Evolutionary conservation across 2,888 invertebrate species (phyloP).

Genomic region (Sesia bembeciformis): DNA sequence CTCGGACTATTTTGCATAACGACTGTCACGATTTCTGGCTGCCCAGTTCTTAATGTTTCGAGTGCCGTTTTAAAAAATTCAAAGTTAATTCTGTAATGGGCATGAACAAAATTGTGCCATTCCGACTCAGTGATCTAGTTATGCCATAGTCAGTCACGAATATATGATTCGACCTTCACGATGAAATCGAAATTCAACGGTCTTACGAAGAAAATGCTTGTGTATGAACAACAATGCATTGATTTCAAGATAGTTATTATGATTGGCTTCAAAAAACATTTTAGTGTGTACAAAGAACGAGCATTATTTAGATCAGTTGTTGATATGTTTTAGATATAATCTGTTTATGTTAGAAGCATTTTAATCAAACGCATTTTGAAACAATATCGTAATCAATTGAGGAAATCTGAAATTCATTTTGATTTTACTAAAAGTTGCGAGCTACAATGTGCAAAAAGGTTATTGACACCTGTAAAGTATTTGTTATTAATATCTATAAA

Average conservation of each 20-base stretch:
- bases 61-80: conserved; percentile 44
- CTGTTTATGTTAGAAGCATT: too few relatives aligned
- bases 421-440: too few relatives aligned
- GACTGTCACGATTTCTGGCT: conserved; percentile 46
- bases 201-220: conserved; percentile 11
- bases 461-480: conserved; percentile 15
- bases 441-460: neutral
- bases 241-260: too few relatives aligned
- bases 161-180: conserved; percentile 44
- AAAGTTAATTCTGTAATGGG: conserved; percentile 37
- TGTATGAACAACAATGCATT: too few relatives aligned
- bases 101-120: conserved; percentile 40
- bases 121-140: conserved; percentile 45
- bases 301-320: too few relatives aligned
- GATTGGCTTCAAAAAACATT: too few relatives aligned
- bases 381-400: too few relatives aligned
- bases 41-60: conserved; percentile 43
- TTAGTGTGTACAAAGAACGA: too few relatives aligned
- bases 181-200: conserved; percentile 51
- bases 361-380: too few relatives aligned
- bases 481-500: conserved; percentile 35
- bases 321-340: too few relatives aligned
- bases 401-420: too few relatives aligned
- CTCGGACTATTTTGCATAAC: conserved; percentile 55
- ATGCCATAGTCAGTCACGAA: conserved; percentile 45